Evolutionary conservation across 1,140 invertebrate genomes (phyloP).

Genomic region (Sesamia nonagrioides): DNA sequence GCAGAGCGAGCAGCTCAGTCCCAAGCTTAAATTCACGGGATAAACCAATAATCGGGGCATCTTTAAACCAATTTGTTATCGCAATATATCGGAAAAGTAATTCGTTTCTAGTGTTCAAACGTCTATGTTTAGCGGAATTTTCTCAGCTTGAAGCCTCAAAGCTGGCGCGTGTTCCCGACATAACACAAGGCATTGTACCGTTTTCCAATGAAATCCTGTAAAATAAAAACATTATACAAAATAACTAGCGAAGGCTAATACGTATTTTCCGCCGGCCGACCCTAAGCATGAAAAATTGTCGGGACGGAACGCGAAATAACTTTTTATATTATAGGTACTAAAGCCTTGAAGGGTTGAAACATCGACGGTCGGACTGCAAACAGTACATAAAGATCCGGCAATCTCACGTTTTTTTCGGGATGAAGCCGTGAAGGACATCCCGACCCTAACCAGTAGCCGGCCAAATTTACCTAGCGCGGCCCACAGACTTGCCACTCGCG

Average conservation of each 20-base stretch:
- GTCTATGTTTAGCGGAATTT: slow-evolving; percentile 6
- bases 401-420: slow-evolving; percentile 79
- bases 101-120: background rate
- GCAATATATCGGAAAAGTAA: background rate
- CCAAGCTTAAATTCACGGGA: too few relatives aligned
- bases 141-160: slow-evolving; percentile 18
- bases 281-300: slow-evolving; percentile 61
- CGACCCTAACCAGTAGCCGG: slow-evolving; percentile 59
- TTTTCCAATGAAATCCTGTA: slow-evolving; percentile 50
- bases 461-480: slow-evolving; percentile 65
- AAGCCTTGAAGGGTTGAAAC: slow-evolving; percentile 74
- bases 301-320: slow-evolving; percentile 67
- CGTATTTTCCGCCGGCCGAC: slow-evolving; percentile 54
- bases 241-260: slow-evolving; percentile 59
- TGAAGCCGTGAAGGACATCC: slow-evolving; percentile 79
- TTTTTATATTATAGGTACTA: slow-evolving; percentile 75
- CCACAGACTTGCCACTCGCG: slow-evolving; percentile 54
- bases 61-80: background rate
- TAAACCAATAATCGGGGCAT: too few relatives aligned
- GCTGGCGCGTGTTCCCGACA: slow-evolving; percentile 17
- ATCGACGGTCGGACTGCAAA: slow-evolving; percentile 78
- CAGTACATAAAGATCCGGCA: slow-evolving; percentile 80
- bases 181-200: slow-evolving; percentile 22
- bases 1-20: too few relatives aligned
- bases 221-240: slow-evolving; percentile 50